Percentiles rank a stretch among this genome's conserved stretches.
Conservation (phyloP, 37 sponge, comb jelly and placozoan genomes). For the Mnemiopsis leidyi region DNA sequence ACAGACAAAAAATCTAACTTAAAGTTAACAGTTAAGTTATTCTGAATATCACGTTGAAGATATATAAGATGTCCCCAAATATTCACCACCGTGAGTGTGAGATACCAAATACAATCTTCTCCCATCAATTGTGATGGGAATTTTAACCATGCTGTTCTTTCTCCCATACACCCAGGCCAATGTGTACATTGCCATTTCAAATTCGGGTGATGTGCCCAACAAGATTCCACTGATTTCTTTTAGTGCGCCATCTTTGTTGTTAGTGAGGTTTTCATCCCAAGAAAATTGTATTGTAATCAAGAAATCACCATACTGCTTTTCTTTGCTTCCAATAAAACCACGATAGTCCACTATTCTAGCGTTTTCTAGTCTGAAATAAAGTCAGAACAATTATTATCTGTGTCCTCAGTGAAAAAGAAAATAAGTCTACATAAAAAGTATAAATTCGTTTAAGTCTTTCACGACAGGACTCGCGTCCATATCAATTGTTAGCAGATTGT, state of each 20-base stretch:
- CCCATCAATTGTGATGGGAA: slow-evolving; percentile 69
- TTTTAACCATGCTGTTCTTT: slow-evolving; percentile 60
- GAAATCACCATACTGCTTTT: slow-evolving; percentile 66
- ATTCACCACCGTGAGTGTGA: background rate
- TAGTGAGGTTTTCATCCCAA: slow-evolving; percentile 53
- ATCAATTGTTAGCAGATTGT: no score
- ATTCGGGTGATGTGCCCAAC: slow-evolving; percentile 88
- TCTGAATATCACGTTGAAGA: no score
- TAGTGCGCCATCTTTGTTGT: slow-evolving; percentile 19
- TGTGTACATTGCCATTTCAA: slow-evolving; percentile 92
- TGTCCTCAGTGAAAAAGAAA: no score
- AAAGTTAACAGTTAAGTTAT: no score
- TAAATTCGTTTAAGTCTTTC: no score
- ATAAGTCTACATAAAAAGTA: no score
- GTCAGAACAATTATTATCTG: no score
- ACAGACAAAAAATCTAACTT: no score
- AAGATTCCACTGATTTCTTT: slow-evolving; percentile 81
- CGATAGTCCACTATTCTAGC: slow-evolving; percentile 89
- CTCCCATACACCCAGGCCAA: slow-evolving; percentile 74
- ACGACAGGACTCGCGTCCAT: no score
- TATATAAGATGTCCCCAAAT: background rate
- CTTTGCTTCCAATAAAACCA: slow-evolving; percentile 76
- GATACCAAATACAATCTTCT: slow-evolving; percentile 65
- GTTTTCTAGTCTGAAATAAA: slow-evolving; percentile 79
- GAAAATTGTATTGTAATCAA: slow-evolving; percentile 64